A percentile compares a stretch with the other conserved stretches of the same genome.
phyloP scores from a whole-genome alignment of 2,797 vertebrate genomes.

The Dermochelys coriacea region DNA sequence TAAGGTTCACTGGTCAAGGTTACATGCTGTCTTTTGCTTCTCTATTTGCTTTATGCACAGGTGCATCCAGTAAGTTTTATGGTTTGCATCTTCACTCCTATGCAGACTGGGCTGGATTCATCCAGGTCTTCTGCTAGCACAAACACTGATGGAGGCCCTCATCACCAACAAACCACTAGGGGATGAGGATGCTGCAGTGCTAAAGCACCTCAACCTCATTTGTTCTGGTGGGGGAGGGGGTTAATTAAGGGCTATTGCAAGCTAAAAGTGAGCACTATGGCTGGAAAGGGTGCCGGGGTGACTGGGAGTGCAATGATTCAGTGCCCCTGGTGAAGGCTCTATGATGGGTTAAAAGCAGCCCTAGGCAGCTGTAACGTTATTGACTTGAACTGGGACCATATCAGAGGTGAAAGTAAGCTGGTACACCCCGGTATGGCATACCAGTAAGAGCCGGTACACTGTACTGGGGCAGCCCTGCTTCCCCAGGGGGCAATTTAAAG shows the following conservation, averaged over 20 bases:
- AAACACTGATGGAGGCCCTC: neutral
- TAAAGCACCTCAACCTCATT: neutral
- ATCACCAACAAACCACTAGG: too few species aligned
- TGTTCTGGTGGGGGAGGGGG: accelerated
- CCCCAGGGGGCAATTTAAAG: too few species aligned
- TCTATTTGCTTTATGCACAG: neutral
- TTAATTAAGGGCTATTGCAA: neutral
- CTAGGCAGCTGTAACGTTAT: too few species aligned
- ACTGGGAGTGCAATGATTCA: neutral
- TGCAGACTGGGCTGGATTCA: neutral
- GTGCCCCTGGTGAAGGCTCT: neutral
- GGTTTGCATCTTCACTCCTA: neutral
- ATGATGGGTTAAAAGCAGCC: too few species aligned
- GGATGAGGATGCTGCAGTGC: accelerated
- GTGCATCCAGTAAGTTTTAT: neutral
- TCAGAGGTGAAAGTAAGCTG: too few species aligned
- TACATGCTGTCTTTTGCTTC: neutral
- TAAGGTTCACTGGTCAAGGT: neutral
- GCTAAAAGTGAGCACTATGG: accelerated
- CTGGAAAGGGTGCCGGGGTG: neutral
- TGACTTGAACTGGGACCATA: too few species aligned
- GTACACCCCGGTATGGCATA: too few species aligned
- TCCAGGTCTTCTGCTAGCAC: neutral
- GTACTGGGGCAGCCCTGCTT: too few species aligned
- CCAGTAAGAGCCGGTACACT: too few species aligned